Base-by-base conservation (phyloP, 2,888 invertebrate genomes). In the Ptychoptera albimana region DNA sequence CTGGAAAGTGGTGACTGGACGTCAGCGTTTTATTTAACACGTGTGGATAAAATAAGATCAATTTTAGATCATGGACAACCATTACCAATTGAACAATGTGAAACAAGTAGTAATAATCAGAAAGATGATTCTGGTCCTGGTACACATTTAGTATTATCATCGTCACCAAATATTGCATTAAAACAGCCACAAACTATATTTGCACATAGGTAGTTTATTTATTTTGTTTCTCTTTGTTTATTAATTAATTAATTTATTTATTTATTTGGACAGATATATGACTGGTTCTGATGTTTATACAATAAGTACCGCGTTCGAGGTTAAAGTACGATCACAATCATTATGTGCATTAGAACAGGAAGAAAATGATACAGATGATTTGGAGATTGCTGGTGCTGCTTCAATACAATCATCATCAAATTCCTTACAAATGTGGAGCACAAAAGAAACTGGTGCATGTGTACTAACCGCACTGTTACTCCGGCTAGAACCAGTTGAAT, bases 361-460 rank as follows among this genome's bases (percentile, higher is more conserved):
- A 7, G 35, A 42, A 32, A 37, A 43, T 11, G 43, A 41, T 13
- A 8, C 23, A 8, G 32, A 3, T 30, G 30, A 11, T 30, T 43
- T 35, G 14, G 38, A 34, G 6, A 34, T 30, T 2, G 23, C 10
- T 3, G 34, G 11, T 13, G 35, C 30, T 13, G 13, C 35, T 2
- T 47, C 50, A 46, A 3, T 23, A 23, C 23, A 23, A 23, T 29
- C 48, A 30, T 42, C 47, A 16, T 12, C 30, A 13, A 39, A 12
- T 52, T 2, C 30, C 5, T 36, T 29, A 31, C 48, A 46, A 44
- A 46, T 43, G 38, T 65, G 65, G 65, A 63, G 64, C 37, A 65
- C 66, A 30, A 66, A 66, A 50, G 66, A 66, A 49, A 63, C 64
- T 2, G 65, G 64, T 8, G 64, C 66, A 39, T 66, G 66, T 53